phyloP scores from a whole-genome alignment of 2,113 vertebrate genomes.

The Hydrochoerus hydrochaeris region DNA sequence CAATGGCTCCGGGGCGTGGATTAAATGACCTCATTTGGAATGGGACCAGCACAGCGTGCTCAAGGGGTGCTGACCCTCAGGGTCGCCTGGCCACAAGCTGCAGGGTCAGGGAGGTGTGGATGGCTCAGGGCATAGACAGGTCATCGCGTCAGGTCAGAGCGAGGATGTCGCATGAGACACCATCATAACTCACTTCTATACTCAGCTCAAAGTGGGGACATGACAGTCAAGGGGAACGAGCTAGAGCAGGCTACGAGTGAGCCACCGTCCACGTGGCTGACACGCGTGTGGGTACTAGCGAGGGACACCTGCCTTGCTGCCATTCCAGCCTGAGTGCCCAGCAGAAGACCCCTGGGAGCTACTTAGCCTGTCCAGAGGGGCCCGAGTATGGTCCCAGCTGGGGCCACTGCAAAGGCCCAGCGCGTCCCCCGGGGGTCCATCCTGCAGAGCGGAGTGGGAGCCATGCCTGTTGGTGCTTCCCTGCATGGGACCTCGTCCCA shows the following conservation, averaged over 20 bases:
- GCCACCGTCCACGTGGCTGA: too few relatives aligned
- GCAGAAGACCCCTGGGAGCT: too few relatives aligned
- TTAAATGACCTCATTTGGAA: neutral
- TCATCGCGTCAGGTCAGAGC: neutral
- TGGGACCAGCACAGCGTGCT: too few relatives aligned
- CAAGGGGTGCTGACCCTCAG: neutral
- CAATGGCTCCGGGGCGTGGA: neutral
- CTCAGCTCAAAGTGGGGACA: neutral
- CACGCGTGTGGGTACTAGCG: too few relatives aligned
- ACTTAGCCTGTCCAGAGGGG: too few relatives aligned
- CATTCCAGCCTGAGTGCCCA: too few relatives aligned
- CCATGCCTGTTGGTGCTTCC: neutral
- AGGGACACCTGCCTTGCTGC: too few relatives aligned
- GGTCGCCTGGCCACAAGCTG: too few relatives aligned
- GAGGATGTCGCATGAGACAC: neutral
- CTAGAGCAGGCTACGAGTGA: too few relatives aligned
- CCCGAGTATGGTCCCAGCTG: too few relatives aligned
- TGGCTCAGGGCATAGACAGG: too few relatives aligned
- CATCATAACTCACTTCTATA: neutral
- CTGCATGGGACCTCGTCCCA: fast-evolving
- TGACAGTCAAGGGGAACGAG: too few relatives aligned
- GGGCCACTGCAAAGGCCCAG: neutral
- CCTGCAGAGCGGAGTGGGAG: neutral
- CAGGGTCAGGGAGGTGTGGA: neutral
- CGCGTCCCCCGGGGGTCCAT: neutral